These are phyloP conservation scores for Threskiornis aethiopicus DNA, from an alignment of 2,797 vertebrate species.

Conservation along the genomic window DNA sequence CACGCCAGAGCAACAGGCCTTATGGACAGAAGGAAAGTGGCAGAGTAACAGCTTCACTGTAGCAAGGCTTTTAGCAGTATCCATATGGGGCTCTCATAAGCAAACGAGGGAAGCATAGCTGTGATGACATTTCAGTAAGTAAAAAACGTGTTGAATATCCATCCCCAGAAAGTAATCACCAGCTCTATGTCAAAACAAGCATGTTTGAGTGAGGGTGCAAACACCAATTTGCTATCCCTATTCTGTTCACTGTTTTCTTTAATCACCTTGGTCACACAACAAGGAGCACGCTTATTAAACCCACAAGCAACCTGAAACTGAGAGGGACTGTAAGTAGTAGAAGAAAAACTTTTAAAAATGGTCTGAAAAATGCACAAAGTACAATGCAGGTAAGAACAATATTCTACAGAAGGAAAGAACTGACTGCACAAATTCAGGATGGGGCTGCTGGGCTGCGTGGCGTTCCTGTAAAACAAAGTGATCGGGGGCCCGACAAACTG, in stretches of 20 bases:
- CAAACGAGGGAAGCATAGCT: neutral
- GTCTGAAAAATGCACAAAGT: neutral
- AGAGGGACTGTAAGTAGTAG: neutral
- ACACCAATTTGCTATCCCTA: neutral
- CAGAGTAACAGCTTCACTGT: neutral
- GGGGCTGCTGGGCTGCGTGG: neutral
- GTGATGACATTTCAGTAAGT: neutral
- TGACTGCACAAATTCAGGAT: neutral
- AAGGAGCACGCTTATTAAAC: neutral
- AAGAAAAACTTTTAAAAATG: neutral
- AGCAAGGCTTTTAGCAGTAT: neutral
- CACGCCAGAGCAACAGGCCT: neutral
- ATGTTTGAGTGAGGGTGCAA: neutral
- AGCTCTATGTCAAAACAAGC: neutral
- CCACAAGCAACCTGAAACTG: neutral
- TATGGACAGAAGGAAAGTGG: neutral
- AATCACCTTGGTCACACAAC: neutral
- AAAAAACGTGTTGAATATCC: neutral
- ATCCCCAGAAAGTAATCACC: neutral
- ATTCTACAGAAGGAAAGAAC: neutral
- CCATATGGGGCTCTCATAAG: neutral
- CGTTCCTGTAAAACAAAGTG: neutral
- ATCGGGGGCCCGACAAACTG: neutral
- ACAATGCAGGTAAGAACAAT: neutral
- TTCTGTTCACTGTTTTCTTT: neutral